Evolutionary conservation across 2,888 invertebrate genomes (phyloP).

Genomic region (Tillus elongatus): DNA sequence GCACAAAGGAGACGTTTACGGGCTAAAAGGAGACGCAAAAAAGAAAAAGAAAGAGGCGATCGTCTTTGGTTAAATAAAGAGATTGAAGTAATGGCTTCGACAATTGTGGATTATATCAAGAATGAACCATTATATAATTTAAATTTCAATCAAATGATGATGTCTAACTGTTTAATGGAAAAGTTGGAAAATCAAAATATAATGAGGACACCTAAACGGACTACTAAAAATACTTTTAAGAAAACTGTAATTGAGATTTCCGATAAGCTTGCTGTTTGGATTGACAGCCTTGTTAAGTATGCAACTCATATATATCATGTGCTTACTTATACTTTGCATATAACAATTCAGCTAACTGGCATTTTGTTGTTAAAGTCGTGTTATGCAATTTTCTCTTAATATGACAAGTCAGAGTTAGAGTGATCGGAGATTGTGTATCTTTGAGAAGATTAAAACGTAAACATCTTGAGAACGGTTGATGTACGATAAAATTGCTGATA

Average conservation of each 20-base stretch:
- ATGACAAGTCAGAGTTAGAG: too few relatives aligned
- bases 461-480: too few relatives aligned
- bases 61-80: slow-evolving; percentile 9
- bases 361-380: too few relatives aligned
- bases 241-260: slow-evolving; percentile 8
- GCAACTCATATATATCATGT: too few relatives aligned
- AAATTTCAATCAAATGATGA: slow-evolving; percentile 12
- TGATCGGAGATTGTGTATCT: too few relatives aligned
- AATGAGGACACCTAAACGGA: slow-evolving; percentile 4
- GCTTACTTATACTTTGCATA: too few relatives aligned
- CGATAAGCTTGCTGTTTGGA: slow-evolving; percentile 13
- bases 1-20: background rate
- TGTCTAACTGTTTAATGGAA: slow-evolving; percentile 10
- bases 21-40: background rate
- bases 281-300: slow-evolving; percentile 10
- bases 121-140: slow-evolving; percentile 9
- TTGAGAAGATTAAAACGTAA: too few relatives aligned
- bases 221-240: slow-evolving; percentile 3
- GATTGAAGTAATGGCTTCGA: slow-evolving; percentile 7
- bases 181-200: slow-evolving; percentile 7
- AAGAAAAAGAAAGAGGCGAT: slow-evolving; percentile 6
- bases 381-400: too few relatives aligned
- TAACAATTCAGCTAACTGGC: too few relatives aligned
- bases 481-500: too few relatives aligned
- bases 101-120: slow-evolving; percentile 12